Conservation (phyloP, 2,888 invertebrate genomes). For the Tridacna crocea region DNA sequence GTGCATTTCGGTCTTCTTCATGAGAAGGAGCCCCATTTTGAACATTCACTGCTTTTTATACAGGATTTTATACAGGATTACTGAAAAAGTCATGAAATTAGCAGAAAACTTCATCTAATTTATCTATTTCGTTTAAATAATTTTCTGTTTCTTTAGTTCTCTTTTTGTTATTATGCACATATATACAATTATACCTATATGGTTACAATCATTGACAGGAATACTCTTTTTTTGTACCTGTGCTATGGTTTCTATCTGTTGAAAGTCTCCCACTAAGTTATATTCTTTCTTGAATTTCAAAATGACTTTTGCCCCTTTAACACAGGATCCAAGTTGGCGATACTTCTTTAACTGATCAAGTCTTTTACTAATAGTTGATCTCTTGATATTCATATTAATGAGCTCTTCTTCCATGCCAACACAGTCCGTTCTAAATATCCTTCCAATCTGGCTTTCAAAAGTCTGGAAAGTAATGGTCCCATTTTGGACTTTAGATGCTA, state of each 20-base stretch:
- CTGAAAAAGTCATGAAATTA: no score
- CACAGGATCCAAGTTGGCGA: constrained; percentile 50
- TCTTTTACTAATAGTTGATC: constrained; percentile 23
- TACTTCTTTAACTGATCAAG: constrained; percentile 59
- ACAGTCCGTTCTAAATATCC: constrained; percentile 22
- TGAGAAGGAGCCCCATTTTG: no score
- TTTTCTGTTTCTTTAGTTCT: no score
- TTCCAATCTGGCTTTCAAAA: constrained; percentile 28
- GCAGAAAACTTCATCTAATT: no score
- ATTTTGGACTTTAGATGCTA: constrained; percentile 6
- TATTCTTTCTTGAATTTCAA: constrained; percentile 48
- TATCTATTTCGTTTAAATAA: no score
- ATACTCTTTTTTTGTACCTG: no score
- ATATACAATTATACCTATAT: no score
- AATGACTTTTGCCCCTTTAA: constrained; percentile 59
- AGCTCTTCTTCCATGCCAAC: constrained; percentile 27
- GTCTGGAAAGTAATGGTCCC: constrained; percentile 32
- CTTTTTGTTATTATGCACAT: no score
- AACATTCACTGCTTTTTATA: no score
- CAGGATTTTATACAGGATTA: no score
- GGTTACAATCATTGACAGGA: no score
- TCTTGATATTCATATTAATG: constrained; percentile 20
- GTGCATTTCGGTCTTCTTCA: no score
- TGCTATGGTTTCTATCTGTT: constrained; percentile 40
- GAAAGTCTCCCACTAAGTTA: constrained; percentile 58